A percentile compares a stretch with the other conserved stretches of the same genome.
phyloP scores from a whole-genome alignment of 2,888 invertebrate species.

The Patella caerulea region DNA sequence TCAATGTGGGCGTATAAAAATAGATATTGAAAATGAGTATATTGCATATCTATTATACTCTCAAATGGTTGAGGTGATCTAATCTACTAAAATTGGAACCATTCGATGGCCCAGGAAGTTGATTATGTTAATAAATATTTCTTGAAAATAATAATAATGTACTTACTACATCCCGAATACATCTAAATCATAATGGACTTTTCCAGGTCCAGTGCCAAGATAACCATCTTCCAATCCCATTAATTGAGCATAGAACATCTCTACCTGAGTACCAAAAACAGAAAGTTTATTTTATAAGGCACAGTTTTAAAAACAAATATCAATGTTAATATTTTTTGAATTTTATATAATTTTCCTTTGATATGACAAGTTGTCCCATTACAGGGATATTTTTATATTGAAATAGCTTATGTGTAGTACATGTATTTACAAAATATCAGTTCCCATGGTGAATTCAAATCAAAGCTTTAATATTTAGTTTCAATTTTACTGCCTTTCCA shows the following conservation, averaged over 20 bases:
- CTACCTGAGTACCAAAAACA: conserved; percentile 65
- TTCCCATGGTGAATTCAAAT: not conserved
- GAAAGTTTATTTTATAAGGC: conserved; percentile 16
- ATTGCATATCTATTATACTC: too few species aligned
- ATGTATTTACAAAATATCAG: too few species aligned
- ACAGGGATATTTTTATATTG: not conserved
- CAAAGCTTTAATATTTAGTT: too few species aligned
- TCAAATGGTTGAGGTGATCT: too few species aligned
- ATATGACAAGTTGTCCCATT: not conserved
- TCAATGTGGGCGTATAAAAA: too few species aligned
- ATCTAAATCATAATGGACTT: conserved; percentile 60
- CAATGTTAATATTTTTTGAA: not conserved
- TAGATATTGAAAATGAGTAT: too few species aligned
- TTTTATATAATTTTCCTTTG: not conserved
- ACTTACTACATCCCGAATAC: conserved; percentile 64
- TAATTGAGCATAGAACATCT: conserved; percentile 83
- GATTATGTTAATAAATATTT: too few species aligned
- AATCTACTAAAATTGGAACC: too few species aligned
- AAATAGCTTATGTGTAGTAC: too few species aligned
- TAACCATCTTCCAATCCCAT: conserved; percentile 85
- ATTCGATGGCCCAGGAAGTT: too few species aligned
- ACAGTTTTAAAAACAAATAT: not conserved
- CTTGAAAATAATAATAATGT: not conserved
- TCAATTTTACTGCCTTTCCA: too few species aligned
- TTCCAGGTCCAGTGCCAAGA: conserved; percentile 64